phyloP scores from a whole-genome alignment of 2,888 invertebrate species.

The Nudaria mundana region DNA sequence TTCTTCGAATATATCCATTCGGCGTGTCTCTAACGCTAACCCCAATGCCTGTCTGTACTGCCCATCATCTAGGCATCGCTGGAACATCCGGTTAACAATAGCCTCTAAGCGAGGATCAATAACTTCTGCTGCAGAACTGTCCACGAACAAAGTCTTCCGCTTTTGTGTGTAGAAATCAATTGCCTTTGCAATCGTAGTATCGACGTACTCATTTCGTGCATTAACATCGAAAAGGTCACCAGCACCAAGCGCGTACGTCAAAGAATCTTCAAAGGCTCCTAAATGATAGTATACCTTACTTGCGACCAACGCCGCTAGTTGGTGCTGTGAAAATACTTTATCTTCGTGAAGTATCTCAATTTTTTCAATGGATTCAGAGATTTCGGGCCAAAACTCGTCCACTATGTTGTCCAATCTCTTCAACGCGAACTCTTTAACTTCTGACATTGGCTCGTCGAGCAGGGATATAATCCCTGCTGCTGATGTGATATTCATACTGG shows the following conservation, averaged over 20 bases:
- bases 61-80: conserved; percentile 95
- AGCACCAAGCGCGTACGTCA: conserved; percentile 98
- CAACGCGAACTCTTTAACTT: conserved; percentile 96
- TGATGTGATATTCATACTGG: conserved; percentile 76
- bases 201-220: conserved; percentile 96
- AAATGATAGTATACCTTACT: conserved; percentile 99
- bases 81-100: conserved; percentile 98
- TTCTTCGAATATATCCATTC: conserved; percentile 98
- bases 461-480: conserved; percentile 96
- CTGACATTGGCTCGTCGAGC: conserved; percentile 95
- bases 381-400: conserved; percentile 99
- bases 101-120: conserved; percentile 93
- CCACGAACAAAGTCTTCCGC: conserved; percentile 87
- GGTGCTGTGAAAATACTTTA: conserved; percentile 91
- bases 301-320: conserved; percentile 97
- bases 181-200: conserved; percentile 98
- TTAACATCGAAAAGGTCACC: conserved; percentile 97
- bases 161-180: conserved; percentile 98
- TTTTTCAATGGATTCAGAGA: conserved; percentile 98
- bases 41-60: conserved; percentile 98
- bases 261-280: conserved; percentile 97
- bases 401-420: conserved; percentile 96
- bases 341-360: conserved; percentile 99
- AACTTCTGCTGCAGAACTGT: conserved; percentile 81
- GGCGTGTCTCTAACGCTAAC: conserved; percentile 95